phyloP scores from a whole-genome alignment of 2,888 invertebrate genomes.

The Drosophila paranaensis region DNA sequence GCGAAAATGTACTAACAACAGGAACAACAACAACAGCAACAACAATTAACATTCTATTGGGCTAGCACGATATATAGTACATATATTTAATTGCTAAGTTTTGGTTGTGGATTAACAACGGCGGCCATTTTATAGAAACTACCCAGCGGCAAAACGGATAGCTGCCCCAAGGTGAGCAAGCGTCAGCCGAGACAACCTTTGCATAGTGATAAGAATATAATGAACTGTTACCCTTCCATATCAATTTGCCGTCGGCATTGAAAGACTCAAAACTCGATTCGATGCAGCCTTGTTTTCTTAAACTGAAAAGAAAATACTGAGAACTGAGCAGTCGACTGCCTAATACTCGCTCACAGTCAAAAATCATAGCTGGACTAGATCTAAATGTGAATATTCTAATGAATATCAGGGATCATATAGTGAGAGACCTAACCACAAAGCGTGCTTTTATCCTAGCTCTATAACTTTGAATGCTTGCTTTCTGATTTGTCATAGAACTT shows the following conservation, averaged over 20 bases:
- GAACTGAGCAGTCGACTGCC: not conserved
- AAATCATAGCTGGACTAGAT: not conserved
- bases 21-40: slow-evolving; percentile 23
- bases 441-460: no score
- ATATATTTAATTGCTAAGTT: not conserved
- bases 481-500: not conserved
- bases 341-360: not conserved
- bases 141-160: slow-evolving; percentile 83
- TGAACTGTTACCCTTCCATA: slow-evolving; percentile 12
- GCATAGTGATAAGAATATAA: slow-evolving; percentile 25
- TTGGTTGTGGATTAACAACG: slow-evolving; percentile 57
- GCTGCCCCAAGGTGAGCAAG: slow-evolving; percentile 73
- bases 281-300: slow-evolving; percentile 31
- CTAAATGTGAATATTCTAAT: not conserved
- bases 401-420: not conserved
- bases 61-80: slow-evolving; percentile 12
- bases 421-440: no score
- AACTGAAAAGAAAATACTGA: not conserved
- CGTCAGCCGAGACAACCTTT: slow-evolving; percentile 15
- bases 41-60: slow-evolving; percentile 52
- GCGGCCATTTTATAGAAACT: slow-evolving; percentile 62
- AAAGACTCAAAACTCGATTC: slow-evolving; percentile 31
- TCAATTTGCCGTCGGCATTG: slow-evolving; percentile 58
- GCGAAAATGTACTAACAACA: slow-evolving; percentile 61
- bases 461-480: not conserved